These are phyloP conservation scores for Nomada hirtipes DNA, from an alignment of 2,888 invertebrate genomes.

Conservation along the genomic window DNA sequence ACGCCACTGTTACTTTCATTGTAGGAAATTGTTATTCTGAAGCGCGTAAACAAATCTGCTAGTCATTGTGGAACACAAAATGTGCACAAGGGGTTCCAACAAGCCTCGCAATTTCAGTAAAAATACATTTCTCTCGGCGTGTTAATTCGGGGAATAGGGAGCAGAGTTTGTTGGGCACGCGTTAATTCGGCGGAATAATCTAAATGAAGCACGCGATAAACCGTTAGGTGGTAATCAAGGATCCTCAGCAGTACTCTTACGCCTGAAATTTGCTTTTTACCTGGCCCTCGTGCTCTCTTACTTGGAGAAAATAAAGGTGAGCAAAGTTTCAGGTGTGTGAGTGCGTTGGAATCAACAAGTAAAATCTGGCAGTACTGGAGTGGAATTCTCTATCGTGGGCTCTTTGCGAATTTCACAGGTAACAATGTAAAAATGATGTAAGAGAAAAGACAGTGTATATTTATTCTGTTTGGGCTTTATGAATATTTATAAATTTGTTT, in stretches of 20 bases:
- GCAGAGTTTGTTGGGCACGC: too few relatives aligned
- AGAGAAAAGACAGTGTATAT: neutral
- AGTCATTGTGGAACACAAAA: too few relatives aligned
- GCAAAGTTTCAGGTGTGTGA: conserved; percentile 84
- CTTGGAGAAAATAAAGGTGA: conserved; percentile 81
- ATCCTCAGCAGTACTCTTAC: conserved; percentile 80
- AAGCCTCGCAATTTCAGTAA: too few relatives aligned
- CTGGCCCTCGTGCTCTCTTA: conserved; percentile 78
- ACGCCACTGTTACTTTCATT: too few relatives aligned
- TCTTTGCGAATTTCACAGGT: neutral
- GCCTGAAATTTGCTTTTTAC: conserved; percentile 84
- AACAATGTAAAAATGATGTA: neutral
- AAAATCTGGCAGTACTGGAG: neutral
- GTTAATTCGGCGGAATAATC: neutral
- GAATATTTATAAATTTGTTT: neutral
- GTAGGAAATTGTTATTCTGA: too few relatives aligned
- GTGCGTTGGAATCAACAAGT: conserved; percentile 77
- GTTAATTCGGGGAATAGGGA: too few relatives aligned
- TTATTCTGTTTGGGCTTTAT: neutral
- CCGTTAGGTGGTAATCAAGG: neutral
- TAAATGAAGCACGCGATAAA: conserved; percentile 17
- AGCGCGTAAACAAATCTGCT: too few relatives aligned
- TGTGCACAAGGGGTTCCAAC: too few relatives aligned
- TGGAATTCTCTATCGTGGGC: neutral
- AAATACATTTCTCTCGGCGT: too few relatives aligned